Conservation (phyloP, 2,113 vertebrate genomes). For the Cepphus grylle region DNA sequence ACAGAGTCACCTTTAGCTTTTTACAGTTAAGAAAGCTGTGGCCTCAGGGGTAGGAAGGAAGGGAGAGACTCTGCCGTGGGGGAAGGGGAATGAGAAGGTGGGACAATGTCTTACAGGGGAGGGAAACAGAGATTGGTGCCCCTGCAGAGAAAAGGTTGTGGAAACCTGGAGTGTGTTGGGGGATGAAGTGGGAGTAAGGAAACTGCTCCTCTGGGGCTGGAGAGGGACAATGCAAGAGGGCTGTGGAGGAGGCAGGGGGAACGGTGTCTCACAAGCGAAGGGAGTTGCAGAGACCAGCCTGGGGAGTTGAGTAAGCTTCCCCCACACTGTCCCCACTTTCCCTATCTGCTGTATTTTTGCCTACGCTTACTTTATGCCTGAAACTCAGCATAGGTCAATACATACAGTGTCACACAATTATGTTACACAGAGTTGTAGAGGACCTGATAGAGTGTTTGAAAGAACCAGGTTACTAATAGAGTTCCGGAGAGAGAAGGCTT, state of each 20-base stretch:
- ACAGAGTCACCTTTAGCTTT: constrained; percentile 22
- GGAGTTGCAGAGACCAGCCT: background rate
- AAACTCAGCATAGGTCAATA: background rate
- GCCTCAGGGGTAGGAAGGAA: background rate
- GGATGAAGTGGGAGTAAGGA: background rate
- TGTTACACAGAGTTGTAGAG: background rate
- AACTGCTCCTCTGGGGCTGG: background rate
- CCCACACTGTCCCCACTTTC: background rate
- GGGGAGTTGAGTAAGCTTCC: background rate
- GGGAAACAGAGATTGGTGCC: background rate
- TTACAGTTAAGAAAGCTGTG: constrained; percentile 40
- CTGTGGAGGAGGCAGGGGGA: background rate
- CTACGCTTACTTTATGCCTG: background rate
- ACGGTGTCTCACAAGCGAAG: background rate
- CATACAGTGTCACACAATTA: background rate
- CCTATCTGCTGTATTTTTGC: background rate
- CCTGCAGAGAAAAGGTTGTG: background rate
- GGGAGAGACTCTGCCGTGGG: background rate
- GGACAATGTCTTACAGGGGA: background rate
- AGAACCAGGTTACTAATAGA: background rate
- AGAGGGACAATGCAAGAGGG: background rate
- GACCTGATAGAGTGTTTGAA: background rate
- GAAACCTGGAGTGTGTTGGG: background rate
- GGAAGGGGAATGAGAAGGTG: background rate
- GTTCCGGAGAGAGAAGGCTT: background rate